A percentile compares a stretch with the other conserved stretches of the same genome.
Conservation (phyloP, 2,113 vertebrate genomes). For the Sus scrofa region T2T-Sscrofa CM000812.6:67003501-67004000, state of each 20-base stretch:
- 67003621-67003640: conserved; percentile 55
- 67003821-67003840: conserved; percentile 26
- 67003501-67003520: conserved; percentile 55
- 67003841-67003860: conserved; percentile 48
- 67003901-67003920: conserved; percentile 41
- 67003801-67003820: background rate
- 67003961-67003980: conserved; percentile 55
- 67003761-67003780: conserved; percentile 63
- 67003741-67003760: background rate
- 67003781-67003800: conserved; percentile 44
- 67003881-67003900: conserved; percentile 50
- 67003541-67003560: conserved; percentile 68
- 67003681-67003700: conserved; percentile 30
- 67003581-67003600: conserved; percentile 71
- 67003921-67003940: conserved; percentile 45
- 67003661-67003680: conserved; percentile 55
- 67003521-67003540: conserved; percentile 75
- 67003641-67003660: conserved; percentile 51
- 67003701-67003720: background rate
- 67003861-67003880: conserved; percentile 69
- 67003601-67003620: conserved; percentile 55
- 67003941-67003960: conserved; percentile 28
- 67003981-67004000: conserved; percentile 63
- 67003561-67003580: conserved; percentile 73
- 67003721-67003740: accelerated